Conservation (phyloP, 2,113 vertebrate species). For the Rhea americana region DNA sequence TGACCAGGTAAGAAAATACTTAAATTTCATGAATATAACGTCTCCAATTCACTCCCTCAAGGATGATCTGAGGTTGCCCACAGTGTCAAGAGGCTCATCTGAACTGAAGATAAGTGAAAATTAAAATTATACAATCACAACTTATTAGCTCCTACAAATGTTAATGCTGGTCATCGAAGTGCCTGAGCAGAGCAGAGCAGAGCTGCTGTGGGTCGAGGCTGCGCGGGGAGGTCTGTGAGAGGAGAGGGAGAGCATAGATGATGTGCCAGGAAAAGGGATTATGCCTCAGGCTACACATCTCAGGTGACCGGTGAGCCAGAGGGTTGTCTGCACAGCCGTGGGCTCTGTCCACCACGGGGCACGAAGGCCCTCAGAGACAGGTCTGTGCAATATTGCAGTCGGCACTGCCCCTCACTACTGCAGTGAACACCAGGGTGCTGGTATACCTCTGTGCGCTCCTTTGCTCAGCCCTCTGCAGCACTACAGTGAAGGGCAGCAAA, state of each 20-base stretch:
- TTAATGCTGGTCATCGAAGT: neutral
- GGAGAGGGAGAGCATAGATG: neutral
- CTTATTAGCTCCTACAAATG: neutral
- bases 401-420: neutral
- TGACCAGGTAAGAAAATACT: neutral
- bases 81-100: neutral
- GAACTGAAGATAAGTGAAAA: neutral
- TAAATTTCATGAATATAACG: neutral
- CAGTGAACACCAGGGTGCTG: neutral
- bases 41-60: neutral
- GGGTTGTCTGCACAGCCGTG: neutral
- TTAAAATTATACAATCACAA: neutral
- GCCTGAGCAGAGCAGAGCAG: neutral
- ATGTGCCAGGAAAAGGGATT: neutral
- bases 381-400: rapidly evolving
- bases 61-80: neutral
- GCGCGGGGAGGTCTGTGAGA: neutral
- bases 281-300: neutral
- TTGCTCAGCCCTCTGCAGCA: neutral
- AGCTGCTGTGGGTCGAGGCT: neutral
- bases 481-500: neutral
- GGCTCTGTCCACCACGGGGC: neutral
- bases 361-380: neutral
- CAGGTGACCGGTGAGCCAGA: neutral
- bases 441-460: neutral